Evolutionary conservation across 2,113 vertebrate genomes (phyloP).

Genomic region (Ptilorrhoa leucosticta): DNA sequence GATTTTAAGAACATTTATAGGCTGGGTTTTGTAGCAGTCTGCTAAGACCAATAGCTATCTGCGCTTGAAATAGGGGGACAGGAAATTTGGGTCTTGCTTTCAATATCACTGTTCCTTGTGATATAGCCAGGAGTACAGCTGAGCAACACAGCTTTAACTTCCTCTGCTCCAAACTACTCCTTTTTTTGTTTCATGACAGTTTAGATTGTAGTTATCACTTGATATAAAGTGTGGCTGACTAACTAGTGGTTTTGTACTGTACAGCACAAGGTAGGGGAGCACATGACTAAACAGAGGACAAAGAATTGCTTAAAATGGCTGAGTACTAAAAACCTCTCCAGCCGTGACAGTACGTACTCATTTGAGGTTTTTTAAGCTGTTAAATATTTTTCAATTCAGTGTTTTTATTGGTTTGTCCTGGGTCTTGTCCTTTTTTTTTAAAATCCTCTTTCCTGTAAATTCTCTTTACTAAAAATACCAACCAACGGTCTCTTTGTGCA

Average conservation of each 20-base stretch:
- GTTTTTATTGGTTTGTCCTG: constrained; percentile 37
- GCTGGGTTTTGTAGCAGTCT: neutral
- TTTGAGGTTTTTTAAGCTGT: constrained; percentile 20
- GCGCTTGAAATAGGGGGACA: neutral
- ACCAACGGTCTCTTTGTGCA: neutral
- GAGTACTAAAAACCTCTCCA: constrained; percentile 17
- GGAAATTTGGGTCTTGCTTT: neutral
- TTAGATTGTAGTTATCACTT: neutral
- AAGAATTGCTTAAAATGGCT: constrained; percentile 44
- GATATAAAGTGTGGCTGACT: neutral
- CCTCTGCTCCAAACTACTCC: neutral
- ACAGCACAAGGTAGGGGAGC: neutral
- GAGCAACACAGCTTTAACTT: neutral
- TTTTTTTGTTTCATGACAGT: neutral
- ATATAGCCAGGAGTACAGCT: neutral
- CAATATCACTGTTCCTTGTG: neutral
- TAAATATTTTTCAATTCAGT: constrained; percentile 31
- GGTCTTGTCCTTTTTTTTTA: neutral
- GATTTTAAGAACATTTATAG: neutral
- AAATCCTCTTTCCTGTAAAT: neutral
- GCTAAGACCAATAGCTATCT: neutral
- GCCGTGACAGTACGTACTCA: neutral
- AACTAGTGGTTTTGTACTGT: neutral
- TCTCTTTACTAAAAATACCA: constrained; percentile 41
- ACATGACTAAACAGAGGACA: constrained; percentile 18